Percentiles rank a stretch among this genome's conserved stretches.
phyloP scores from a whole-genome alignment of 2,113 vertebrate species.

The Tyto alba region DNA sequence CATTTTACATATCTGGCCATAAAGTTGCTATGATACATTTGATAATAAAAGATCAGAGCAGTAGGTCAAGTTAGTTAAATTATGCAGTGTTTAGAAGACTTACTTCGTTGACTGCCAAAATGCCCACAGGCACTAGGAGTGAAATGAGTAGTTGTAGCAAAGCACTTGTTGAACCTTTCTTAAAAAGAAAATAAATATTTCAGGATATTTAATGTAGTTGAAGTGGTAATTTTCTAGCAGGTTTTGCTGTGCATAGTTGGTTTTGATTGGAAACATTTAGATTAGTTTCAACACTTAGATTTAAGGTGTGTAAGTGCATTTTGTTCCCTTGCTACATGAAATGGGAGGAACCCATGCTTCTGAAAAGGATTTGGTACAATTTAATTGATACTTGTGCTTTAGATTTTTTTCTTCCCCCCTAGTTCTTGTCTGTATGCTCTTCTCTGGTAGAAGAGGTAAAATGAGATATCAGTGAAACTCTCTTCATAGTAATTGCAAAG shows the following conservation, averaged over 20 bases:
- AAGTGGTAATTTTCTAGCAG: slow-evolving; percentile 8
- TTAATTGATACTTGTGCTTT: neutral
- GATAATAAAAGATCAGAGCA: slow-evolving; percentile 9
- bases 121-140: neutral
- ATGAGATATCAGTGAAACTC: neutral
- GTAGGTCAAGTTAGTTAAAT: slow-evolving; percentile 8
- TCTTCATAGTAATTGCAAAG: neutral
- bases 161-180: slow-evolving; percentile 7
- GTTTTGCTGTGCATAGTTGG: neutral
- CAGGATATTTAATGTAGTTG: neutral
- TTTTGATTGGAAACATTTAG: neutral
- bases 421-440: neutral
- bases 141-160: slow-evolving; percentile 7
- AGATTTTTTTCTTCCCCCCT: neutral
- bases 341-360: neutral
- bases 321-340: neutral
- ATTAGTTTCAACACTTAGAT: neutral
- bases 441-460: neutral
- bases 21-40: neutral
- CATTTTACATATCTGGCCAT: neutral
- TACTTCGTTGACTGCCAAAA: neutral
- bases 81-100: neutral
- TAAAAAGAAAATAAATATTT: slow-evolving; percentile 40
- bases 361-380: neutral
- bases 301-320: neutral